Evolutionary conservation across 64 coral and sea anemone genomes (phyloP).

Genomic region (Dendronephthya gigantea): DNA sequence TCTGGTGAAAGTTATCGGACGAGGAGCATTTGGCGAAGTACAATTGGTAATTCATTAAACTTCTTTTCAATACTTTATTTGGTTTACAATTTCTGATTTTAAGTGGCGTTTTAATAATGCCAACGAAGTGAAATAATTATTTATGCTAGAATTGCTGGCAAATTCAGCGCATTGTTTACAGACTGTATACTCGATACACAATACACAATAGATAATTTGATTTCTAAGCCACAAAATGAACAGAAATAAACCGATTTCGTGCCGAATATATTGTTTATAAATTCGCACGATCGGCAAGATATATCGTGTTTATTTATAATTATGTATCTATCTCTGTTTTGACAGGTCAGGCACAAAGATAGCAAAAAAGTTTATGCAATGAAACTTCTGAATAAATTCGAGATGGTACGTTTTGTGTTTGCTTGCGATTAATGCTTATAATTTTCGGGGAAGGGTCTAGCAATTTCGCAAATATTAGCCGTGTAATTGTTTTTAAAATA

Average conservation of each 20-base stretch:
- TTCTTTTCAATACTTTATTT: constrained; percentile 26
- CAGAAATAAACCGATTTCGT: background rate
- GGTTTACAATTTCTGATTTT: background rate
- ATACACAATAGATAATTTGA: no score
- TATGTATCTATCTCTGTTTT: constrained; percentile 12
- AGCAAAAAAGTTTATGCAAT: constrained; percentile 85
- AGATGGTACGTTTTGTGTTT: constrained; percentile 66
- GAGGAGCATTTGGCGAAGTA: constrained; percentile 96
- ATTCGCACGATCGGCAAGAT: background rate
- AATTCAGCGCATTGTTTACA: no score
- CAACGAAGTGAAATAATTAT: background rate
- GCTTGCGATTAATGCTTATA: no score
- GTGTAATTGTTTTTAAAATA: no score
- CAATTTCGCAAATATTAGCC: no score
- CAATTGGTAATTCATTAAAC: constrained; percentile 70
- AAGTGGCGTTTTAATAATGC: background rate
- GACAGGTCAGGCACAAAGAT: constrained; percentile 59
- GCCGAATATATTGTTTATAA: background rate
- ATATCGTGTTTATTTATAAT: background rate
- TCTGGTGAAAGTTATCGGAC: constrained; percentile 85
- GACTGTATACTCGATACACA: no score
- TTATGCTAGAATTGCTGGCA: background rate
- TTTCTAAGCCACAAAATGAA: background rate
- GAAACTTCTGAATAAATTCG: constrained; percentile 97
- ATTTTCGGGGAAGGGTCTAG: no score